Percentiles rank a stretch among this genome's conserved stretches.
Conservation (phyloP, 1,140 invertebrate species). For the Drosophila obscura region DNA sequence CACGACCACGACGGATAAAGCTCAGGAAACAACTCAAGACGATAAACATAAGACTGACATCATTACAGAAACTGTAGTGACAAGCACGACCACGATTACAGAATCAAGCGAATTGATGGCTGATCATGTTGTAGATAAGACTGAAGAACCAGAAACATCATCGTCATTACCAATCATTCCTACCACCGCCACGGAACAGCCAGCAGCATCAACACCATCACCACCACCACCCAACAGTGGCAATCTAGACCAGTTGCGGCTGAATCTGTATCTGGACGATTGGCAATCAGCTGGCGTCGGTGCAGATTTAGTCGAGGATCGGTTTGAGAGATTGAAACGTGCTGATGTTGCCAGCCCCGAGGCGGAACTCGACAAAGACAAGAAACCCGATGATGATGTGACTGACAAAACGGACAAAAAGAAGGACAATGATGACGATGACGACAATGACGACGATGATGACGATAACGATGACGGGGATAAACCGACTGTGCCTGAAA, state of each 20-base stretch:
- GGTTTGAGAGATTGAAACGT: slow-evolving; percentile 52
- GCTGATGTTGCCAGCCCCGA: slow-evolving; percentile 44
- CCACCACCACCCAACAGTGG: not conserved
- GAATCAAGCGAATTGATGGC: slow-evolving; percentile 56
- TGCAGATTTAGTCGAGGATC: slow-evolving; percentile 45
- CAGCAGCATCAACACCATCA: slow-evolving; percentile 12
- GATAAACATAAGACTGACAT: slow-evolving; percentile 78
- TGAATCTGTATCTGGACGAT: slow-evolving; percentile 71
- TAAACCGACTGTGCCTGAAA: slow-evolving; percentile 77
- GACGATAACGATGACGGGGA: slow-evolving; percentile 79
- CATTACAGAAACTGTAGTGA: slow-evolving; percentile 81
- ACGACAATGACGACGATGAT: slow-evolving; percentile 82
- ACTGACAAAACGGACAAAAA: slow-evolving; percentile 44
- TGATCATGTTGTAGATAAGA: slow-evolving; percentile 75
- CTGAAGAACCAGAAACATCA: slow-evolving; percentile 73
- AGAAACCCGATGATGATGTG: slow-evolving; percentile 55
- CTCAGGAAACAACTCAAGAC: slow-evolving; percentile 75
- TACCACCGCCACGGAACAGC: slow-evolving; percentile 40
- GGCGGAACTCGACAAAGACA: slow-evolving; percentile 73
- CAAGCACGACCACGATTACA: slow-evolving; percentile 67
- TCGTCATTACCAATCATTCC: slow-evolving; percentile 77
- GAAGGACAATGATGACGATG: slow-evolving; percentile 76
- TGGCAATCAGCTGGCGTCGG: slow-evolving; percentile 51
- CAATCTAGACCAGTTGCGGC: slow-evolving; percentile 57
- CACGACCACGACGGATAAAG: slow-evolving; percentile 38